A percentile compares a stretch with the other conserved stretches of the same genome.
Conservation (phyloP, 2,888 invertebrate species). For the Ichneumon xanthorius region DNA sequence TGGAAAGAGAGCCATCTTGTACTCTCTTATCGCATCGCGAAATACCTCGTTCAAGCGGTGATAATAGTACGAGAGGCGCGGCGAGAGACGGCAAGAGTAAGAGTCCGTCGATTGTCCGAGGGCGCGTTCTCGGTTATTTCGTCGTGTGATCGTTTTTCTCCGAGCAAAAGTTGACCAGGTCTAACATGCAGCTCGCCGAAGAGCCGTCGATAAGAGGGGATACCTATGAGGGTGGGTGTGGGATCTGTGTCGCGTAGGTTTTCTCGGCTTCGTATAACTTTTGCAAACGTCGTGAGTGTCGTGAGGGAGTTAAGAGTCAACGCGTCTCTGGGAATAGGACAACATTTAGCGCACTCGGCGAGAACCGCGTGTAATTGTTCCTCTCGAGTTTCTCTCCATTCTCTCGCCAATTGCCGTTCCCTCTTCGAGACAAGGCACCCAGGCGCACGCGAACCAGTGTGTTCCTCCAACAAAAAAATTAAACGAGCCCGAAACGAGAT, state of each 20-base stretch:
- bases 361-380: background rate
- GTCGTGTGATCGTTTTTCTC: slow-evolving; percentile 37
- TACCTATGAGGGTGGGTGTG: slow-evolving; percentile 13
- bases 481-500: background rate
- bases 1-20: slow-evolving; percentile 41
- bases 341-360: slow-evolving; percentile 1
- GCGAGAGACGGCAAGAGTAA: slow-evolving; percentile 6
- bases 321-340: slow-evolving; percentile 5
- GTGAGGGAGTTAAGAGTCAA: slow-evolving; percentile 1
- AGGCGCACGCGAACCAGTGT: slow-evolving; percentile 2
- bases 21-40: slow-evolving; percentile 33
- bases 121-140: slow-evolving; percentile 28
- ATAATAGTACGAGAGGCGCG: slow-evolving; percentile 24
- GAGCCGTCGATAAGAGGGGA: slow-evolving; percentile 29
- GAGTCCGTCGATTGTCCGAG: slow-evolving; percentile 29
- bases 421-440: background rate
- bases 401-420: background rate
- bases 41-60: slow-evolving; percentile 38
- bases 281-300: background rate
- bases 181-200: slow-evolving; percentile 13
- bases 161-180: slow-evolving; percentile 15
- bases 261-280: slow-evolving; percentile 8
- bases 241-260: background rate
- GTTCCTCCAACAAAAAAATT: background rate
- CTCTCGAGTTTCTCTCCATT: background rate